Evolutionary conservation across 2,113 vertebrate genomes (phyloP).

Genomic region (Phocoena phocoena): DNA sequence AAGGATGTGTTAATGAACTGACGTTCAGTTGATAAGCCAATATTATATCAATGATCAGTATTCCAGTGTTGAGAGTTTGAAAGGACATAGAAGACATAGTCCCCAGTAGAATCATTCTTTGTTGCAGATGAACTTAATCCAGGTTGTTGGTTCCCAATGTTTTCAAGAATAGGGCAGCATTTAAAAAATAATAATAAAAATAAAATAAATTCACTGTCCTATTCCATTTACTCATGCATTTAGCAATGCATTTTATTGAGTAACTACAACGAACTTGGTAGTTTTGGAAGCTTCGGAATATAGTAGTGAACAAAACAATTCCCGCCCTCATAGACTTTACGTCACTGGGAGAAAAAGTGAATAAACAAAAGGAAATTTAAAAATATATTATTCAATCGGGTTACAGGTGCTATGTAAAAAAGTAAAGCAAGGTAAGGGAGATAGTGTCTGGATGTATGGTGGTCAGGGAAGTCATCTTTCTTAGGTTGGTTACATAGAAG

Average conservation of each 20-base stretch:
- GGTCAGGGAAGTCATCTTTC: neutral
- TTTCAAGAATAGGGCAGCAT: neutral
- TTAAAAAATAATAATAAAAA: neutral
- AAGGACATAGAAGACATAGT: neutral
- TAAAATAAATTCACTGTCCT: neutral
- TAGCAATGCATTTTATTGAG: neutral
- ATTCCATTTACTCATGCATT: neutral
- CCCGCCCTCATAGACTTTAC: neutral
- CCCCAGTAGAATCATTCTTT: neutral
- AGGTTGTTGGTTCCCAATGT: neutral
- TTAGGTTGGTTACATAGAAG: neutral
- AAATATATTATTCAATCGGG: neutral
- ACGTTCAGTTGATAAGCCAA: neutral
- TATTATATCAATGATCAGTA: neutral
- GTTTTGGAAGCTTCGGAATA: neutral
- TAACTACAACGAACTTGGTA: neutral
- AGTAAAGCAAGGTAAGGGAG: neutral
- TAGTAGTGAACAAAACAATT: neutral
- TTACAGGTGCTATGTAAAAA: neutral
- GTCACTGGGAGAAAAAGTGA: neutral
- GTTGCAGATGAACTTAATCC: conserved; percentile 18
- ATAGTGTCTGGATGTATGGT: neutral
- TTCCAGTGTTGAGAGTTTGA: neutral
- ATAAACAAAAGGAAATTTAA: neutral
- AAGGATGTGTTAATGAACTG: neutral